A percentile compares a stretch with the other conserved stretches of the same genome.
Conservation (phyloP, 2,113 vertebrate species). For the Ivindomyrus marchei region DNA sequence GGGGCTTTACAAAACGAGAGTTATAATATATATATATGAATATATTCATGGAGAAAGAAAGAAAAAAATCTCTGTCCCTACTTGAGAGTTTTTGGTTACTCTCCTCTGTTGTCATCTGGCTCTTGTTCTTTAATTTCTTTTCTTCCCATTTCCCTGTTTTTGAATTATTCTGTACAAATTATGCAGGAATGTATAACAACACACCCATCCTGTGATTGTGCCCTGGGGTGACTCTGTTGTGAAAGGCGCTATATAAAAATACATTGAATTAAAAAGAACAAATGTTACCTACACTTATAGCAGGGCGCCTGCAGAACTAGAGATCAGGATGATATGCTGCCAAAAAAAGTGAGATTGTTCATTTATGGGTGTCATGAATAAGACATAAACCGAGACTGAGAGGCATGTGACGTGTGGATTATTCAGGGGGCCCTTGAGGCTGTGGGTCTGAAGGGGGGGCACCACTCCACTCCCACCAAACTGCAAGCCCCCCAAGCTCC, state of each 20-base stretch:
- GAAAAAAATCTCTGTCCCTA: not conserved
- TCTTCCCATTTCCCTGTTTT: not conserved
- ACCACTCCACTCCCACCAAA: not conserved
- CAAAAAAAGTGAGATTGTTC: slow-evolving; percentile 45
- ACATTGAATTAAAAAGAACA: not conserved
- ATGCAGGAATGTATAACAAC: not conserved
- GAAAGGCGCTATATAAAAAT: not conserved
- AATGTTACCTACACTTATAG: not conserved
- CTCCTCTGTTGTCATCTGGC: not conserved
- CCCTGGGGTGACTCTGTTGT: not conserved
- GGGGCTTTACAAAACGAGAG: not conserved
- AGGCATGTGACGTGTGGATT: slow-evolving; percentile 52
- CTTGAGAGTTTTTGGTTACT: not conserved
- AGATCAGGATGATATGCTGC: slow-evolving; percentile 34
- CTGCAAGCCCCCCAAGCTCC: not conserved
- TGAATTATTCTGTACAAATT: not conserved
- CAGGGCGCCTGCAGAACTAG: slow-evolving; percentile 8
- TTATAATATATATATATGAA: too few species aligned
- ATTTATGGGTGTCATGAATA: slow-evolving; percentile 60
- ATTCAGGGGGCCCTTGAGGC: slow-evolving; percentile 42
- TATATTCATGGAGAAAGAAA: not conserved
- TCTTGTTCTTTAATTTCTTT: not conserved
- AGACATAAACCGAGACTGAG: slow-evolving; percentile 53
- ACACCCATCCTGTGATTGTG: not conserved
- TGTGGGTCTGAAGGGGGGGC: slow-evolving; percentile 21